These are phyloP conservation scores for Cheilosia scutellata DNA, from an alignment of 2,888 invertebrate genomes.

Conservation along the genomic window DNA sequence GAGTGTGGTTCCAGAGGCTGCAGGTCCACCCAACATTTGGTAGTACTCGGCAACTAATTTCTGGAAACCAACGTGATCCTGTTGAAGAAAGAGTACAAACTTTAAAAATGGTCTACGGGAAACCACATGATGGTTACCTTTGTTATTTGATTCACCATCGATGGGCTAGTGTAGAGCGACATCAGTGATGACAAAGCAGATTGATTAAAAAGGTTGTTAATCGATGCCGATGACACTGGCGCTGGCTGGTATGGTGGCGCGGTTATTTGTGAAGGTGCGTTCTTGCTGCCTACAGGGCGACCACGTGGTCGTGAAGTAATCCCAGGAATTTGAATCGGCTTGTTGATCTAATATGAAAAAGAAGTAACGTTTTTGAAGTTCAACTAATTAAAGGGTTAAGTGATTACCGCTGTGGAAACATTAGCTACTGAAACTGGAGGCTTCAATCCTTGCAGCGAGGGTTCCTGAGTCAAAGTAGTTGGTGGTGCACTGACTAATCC, in stretches of 20 bases:
- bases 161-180: conserved; percentile 75
- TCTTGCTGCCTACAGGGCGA: conserved; percentile 77
- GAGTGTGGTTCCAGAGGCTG: conserved; percentile 52
- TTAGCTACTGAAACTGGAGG: conserved; percentile 3
- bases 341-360: conserved; percentile 69
- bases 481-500: conserved; percentile 13
- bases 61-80: conserved; percentile 77
- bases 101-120: neutral
- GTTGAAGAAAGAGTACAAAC: neutral
- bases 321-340: conserved; percentile 78
- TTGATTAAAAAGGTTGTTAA: conserved; percentile 69
- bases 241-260: conserved; percentile 39
- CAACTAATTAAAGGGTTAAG: neutral
- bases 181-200: conserved; percentile 75
- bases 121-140: conserved; percentile 49
- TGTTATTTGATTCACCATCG: conserved; percentile 57
- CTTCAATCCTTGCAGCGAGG: conserved; percentile 1
- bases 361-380: neutral
- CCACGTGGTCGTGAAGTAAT: conserved; percentile 77
- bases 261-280: conserved; percentile 45
- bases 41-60: conserved; percentile 78
- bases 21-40: conserved; percentile 73
- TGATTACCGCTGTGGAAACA: conserved; percentile 35
- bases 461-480: conserved; percentile 14
- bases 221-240: conserved; percentile 45